These are phyloP conservation scores for Sesamia inferens DNA, from an alignment of 2,888 invertebrate species.

Conservation along the genomic window DNA sequence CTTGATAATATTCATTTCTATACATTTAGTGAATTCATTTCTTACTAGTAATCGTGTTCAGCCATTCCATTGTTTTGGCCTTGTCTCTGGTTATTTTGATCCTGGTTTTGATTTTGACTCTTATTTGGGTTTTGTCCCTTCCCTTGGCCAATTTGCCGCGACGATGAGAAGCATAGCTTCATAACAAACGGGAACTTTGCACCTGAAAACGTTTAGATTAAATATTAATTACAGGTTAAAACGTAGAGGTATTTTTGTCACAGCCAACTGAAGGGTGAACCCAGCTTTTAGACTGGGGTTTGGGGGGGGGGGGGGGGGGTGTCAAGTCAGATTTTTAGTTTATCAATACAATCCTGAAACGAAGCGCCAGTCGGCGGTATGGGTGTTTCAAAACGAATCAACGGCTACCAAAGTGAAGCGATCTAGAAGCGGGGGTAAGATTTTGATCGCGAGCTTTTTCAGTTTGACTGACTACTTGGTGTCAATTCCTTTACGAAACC, in stretches of 20 bases:
- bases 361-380: too few relatives aligned
- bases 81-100: conserved; percentile 72
- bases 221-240: background rate
- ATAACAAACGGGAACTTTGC: conserved; percentile 99
- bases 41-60: conserved; percentile 88
- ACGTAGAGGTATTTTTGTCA: background rate
- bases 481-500: too few relatives aligned
- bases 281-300: too few relatives aligned
- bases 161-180: conserved; percentile 99
- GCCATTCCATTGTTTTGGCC: conserved; percentile 82
- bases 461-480: too few relatives aligned
- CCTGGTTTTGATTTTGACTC: conserved; percentile 73
- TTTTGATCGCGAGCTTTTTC: too few relatives aligned
- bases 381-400: too few relatives aligned
- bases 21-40: conserved; percentile 58
- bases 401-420: too few relatives aligned
- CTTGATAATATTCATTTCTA: conserved; percentile 59
- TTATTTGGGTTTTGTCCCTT: conserved; percentile 76
- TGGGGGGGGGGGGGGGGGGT: too few relatives aligned
- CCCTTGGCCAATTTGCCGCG: conserved; percentile 87
- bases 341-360: too few relatives aligned
- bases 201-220: conserved; percentile 90
- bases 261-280: too few relatives aligned
- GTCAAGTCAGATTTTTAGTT: too few relatives aligned
- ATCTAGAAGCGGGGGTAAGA: too few relatives aligned